These are phyloP conservation scores for Psilopogon haemacephalus DNA, from an alignment of 2,113 vertebrate species.

Conservation along the genomic window DNA sequence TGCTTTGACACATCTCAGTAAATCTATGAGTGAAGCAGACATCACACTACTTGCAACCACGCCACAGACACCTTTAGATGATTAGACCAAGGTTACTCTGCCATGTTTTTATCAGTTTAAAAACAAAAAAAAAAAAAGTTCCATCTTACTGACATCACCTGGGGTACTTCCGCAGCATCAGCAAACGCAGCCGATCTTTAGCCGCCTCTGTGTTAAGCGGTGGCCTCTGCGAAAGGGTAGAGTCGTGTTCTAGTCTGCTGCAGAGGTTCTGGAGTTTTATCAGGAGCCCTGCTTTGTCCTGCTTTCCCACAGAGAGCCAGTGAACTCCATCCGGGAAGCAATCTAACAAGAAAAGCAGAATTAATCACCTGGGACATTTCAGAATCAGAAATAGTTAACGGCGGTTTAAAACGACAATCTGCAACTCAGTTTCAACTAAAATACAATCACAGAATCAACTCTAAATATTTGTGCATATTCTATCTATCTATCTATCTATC, in stretches of 20 bases:
- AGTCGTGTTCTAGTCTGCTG: slow-evolving; percentile 86
- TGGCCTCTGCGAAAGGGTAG: slow-evolving; percentile 75
- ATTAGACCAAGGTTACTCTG: not conserved
- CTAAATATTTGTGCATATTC: no score
- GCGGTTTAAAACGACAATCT: not conserved
- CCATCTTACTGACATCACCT: slow-evolving; percentile 69
- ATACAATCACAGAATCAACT: not conserved
- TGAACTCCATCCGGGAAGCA: slow-evolving; percentile 92
- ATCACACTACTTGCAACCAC: not conserved
- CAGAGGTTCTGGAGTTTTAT: slow-evolving; percentile 94
- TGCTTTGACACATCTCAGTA: no score
- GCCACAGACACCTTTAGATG: not conserved
- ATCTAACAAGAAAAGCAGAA: slow-evolving; percentile 65
- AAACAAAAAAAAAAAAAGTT: not conserved
- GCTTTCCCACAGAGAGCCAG: slow-evolving; percentile 93
- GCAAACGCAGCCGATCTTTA: slow-evolving; percentile 90
- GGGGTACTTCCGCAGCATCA: slow-evolving; percentile 86
- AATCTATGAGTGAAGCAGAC: no score
- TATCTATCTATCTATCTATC: no score
- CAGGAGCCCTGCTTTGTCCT: slow-evolving; percentile 90
- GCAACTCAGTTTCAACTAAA: not conserved
- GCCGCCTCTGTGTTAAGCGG: slow-evolving; percentile 91
- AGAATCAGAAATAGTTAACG: not conserved
- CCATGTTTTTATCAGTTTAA: not conserved
- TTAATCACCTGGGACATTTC: not conserved